Evolutionary conservation across 2,113 vertebrate genomes (phyloP).

Genomic region (Brienomyrus brachyistius): DNA sequence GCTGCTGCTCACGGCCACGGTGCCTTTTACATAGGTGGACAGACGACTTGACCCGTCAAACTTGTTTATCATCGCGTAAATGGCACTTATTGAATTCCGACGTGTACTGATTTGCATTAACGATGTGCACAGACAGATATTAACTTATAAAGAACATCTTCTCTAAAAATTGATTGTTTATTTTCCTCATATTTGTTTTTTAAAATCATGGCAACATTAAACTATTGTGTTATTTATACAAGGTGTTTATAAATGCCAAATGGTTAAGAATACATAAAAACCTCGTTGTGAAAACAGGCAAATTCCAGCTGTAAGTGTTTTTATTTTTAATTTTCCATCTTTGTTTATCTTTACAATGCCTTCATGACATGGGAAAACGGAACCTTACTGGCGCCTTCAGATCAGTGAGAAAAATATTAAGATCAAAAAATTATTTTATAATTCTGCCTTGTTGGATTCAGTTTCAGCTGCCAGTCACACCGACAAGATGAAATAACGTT

Average conservation of each 20-base stretch:
- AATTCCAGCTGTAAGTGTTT: background rate
- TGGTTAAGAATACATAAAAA: background rate
- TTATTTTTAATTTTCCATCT: background rate
- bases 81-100: background rate
- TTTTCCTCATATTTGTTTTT: background rate
- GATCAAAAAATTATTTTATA: background rate
- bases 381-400: background rate
- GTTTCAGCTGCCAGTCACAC: background rate
- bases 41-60: background rate
- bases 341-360: background rate
- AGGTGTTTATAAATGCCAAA: background rate
- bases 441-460: background rate
- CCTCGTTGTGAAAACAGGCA: background rate
- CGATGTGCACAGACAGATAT: background rate
- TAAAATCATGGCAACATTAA: background rate
- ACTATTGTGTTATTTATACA: background rate
- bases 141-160: background rate
- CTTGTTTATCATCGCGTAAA: background rate
- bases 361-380: background rate
- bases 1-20: background rate
- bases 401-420: background rate
- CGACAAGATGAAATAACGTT: background rate
- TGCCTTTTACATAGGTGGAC: background rate
- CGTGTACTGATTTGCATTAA: background rate
- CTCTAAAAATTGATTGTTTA: background rate